Evolutionary conservation across 2,113 vertebrate genomes (phyloP).

Genomic region (Lampris megalopsis): DNA sequence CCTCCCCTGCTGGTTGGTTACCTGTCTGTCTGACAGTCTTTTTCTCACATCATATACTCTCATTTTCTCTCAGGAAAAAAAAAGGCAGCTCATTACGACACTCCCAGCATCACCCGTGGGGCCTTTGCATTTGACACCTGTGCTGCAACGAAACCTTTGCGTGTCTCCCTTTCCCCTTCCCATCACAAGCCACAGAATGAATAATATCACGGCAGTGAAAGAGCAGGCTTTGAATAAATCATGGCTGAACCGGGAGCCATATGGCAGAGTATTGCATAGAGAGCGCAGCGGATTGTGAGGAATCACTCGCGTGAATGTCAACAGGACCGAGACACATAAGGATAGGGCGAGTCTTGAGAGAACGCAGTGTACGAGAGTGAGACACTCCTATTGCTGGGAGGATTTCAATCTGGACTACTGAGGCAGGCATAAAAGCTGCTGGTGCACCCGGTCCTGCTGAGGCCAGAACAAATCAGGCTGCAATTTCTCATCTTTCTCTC

Average conservation of each 20-base stretch:
- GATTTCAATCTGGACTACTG: constrained; percentile 31
- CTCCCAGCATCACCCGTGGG: constrained; percentile 56
- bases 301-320: constrained; percentile 40
- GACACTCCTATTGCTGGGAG: constrained; percentile 10
- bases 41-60: constrained; percentile 29
- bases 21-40: constrained; percentile 40
- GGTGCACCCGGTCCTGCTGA: constrained; percentile 1
- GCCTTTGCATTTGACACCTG: constrained; percentile 52
- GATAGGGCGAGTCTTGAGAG: background rate
- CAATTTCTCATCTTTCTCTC: background rate
- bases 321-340: constrained; percentile 26
- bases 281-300: constrained; percentile 23
- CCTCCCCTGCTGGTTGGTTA: constrained; percentile 13
- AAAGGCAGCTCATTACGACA: constrained; percentile 62
- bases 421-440: constrained; percentile 11
- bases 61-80: constrained; percentile 2
- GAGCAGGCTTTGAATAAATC: constrained; percentile 49
- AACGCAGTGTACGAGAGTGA: constrained; percentile 18
- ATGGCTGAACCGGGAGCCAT: constrained; percentile 40
- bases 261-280: constrained; percentile 39
- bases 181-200: constrained; percentile 55
- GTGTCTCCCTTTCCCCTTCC: constrained; percentile 22
- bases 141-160: constrained; percentile 18
- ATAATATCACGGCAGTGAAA: constrained; percentile 28
- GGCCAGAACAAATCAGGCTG: constrained; percentile 35